Percentiles rank a stretch among this genome's conserved stretches.
Evolutionary conservation across 2,113 vertebrate species (phyloP).

Genomic region (Zootoca vivipara): DNA sequence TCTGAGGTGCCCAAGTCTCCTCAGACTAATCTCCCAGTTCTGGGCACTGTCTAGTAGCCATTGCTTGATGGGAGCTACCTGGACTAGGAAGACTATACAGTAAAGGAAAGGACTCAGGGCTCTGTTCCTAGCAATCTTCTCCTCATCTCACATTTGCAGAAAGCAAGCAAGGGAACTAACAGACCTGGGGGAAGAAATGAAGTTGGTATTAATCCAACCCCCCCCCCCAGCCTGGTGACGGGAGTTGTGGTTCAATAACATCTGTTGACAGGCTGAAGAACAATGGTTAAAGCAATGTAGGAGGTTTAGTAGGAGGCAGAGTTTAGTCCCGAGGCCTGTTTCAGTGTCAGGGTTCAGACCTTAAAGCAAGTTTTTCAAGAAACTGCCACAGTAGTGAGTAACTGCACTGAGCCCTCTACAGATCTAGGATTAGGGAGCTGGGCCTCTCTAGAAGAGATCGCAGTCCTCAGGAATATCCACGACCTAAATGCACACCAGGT

Average conservation of each 20-base stretch:
- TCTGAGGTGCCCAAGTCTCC: no score
- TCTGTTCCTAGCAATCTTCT: neutral
- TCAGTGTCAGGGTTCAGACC: neutral
- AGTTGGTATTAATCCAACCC: neutral
- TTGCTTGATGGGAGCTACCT: neutral
- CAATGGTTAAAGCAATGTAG: neutral
- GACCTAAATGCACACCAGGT: neutral
- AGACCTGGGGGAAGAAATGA: neutral
- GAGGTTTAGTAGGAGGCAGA: neutral
- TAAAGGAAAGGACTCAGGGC: neutral
- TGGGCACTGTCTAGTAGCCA: neutral
- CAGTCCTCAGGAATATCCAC: neutral
- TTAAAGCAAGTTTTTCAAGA: neutral
- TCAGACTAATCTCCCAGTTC: neutral
- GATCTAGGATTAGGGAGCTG: neutral
- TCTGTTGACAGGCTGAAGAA: neutral
- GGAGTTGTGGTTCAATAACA: no score
- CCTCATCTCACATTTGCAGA: no score
- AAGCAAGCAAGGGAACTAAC: neutral
- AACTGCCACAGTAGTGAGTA: neutral
- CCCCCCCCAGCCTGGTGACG: no score
- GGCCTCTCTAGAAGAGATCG: neutral
- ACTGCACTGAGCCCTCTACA: neutral
- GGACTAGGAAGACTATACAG: neutral
- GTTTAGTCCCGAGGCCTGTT: neutral